Conservation (phyloP, 2,888 invertebrate species). For the Dexiosoma caninum region DNA sequence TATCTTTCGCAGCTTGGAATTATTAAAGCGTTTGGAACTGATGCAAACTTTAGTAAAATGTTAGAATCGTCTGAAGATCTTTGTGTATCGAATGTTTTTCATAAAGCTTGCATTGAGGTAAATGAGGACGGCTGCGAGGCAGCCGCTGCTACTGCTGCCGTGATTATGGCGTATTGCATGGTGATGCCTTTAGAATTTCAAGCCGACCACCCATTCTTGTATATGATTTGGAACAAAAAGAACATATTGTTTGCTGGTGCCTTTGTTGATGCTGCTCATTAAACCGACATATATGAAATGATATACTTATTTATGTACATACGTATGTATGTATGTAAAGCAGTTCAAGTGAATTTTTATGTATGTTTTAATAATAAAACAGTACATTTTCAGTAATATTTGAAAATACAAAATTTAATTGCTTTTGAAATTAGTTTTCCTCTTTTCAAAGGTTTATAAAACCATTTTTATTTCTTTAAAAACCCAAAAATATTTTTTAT, state of each 20-base stretch:
- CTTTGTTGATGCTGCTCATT: too few relatives aligned
- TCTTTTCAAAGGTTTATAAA: too few relatives aligned
- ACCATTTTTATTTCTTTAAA: too few relatives aligned
- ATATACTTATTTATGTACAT: too few relatives aligned
- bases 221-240: slow-evolving; percentile 74
- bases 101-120: slow-evolving; percentile 92
- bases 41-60: slow-evolving; percentile 84
- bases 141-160: slow-evolving; percentile 88
- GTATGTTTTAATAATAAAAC: too few relatives aligned
- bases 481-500: too few relatives aligned
- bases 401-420: too few relatives aligned
- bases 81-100: slow-evolving; percentile 85
- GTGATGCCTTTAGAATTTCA: slow-evolving; percentile 69
- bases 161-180: slow-evolving; percentile 73
- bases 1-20: slow-evolving; percentile 49
- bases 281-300: too few relatives aligned
- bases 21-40: slow-evolving; percentile 80
- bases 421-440: too few relatives aligned
- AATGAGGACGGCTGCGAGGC: slow-evolving; percentile 94
- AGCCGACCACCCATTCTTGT: slow-evolving; percentile 74
- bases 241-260: slow-evolving; percentile 75
- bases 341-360: too few relatives aligned
- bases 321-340: too few relatives aligned
- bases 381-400: too few relatives aligned
- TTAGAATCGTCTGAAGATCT: slow-evolving; percentile 79